Evolutionary conservation across 1,140 invertebrate genomes (phyloP).

Genomic region (Hyposmocoma kahamanoa): DNA sequence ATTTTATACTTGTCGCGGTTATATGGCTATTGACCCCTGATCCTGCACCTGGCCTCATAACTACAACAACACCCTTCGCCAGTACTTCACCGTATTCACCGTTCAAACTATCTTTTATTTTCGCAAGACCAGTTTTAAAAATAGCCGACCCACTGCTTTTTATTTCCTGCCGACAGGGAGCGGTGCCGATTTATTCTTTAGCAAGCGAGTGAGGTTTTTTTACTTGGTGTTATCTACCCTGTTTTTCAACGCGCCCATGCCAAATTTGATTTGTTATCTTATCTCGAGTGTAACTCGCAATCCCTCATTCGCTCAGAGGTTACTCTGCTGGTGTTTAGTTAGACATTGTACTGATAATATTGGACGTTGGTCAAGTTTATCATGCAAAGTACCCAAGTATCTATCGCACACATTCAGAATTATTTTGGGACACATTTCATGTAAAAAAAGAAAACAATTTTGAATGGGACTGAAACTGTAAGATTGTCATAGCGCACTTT

Average conservation of each 20-base stretch:
- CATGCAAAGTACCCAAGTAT: too few species aligned
- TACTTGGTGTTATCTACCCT: neutral
- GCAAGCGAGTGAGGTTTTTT: conserved; percentile 12
- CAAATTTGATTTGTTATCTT: neutral
- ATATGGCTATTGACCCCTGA: conserved; percentile 41
- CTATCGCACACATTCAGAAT: too few species aligned
- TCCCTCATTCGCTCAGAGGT: too few species aligned
- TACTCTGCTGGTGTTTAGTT: too few species aligned
- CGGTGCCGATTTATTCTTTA: conserved; percentile 17
- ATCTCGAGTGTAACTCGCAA: too few species aligned
- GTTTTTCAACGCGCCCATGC: neutral
- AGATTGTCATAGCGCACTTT: conserved; percentile 19
- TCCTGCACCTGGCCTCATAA: conserved; percentile 27
- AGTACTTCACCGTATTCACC: neutral
- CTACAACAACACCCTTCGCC: conserved; percentile 16
- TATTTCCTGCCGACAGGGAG: conserved; percentile 24
- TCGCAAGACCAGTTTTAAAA: conserved; percentile 29
- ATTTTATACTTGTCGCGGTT: conserved; percentile 33
- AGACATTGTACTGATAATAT: too few species aligned
- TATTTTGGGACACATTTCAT: too few species aligned
- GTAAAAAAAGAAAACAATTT: too few species aligned
- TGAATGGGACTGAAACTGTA: too few species aligned
- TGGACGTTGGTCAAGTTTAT: too few species aligned
- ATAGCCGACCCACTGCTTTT: conserved; percentile 25
- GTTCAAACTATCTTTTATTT: conserved; percentile 19